Evolutionary conservation across 2,113 vertebrate genomes (phyloP), one percentile per base, ranked within the genome.

Genomic region (Hyla sarda): DNA sequence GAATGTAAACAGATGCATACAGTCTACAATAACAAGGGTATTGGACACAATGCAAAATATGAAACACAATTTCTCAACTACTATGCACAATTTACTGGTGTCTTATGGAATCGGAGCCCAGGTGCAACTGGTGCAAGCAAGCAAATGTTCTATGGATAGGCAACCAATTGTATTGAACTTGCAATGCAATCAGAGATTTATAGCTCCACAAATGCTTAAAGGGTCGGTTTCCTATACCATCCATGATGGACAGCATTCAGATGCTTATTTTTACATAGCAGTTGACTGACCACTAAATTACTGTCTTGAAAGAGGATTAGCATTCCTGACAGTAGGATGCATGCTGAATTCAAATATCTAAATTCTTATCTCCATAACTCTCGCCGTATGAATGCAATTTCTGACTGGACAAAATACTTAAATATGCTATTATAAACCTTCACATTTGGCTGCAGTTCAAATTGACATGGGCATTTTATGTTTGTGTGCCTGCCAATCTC

Each of bases 391-490:
- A 90, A 89, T 88, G 85, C 83, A 89, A 82, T 87, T 87, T 88
- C 87, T 89, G 69, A 48, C 80, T 91, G 83, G 83, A 88, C 87
- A 67, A 82, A 89, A 90, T 86, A 50, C 75, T 88, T 82, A 87
- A 86, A 86, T 86, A 89, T 84, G 74, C 85, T 87, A 90, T 91
- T 91, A 88, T 90, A 90, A 89, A 87, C 79, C 83, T 83, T 34
- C 82, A 88, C 88, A 88, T 89, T 67, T 74, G 76, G 80, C 80
- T 90, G 82, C 77, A 83, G 54, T 62, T 88, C 83, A 90, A 88
- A 89, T 83, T 90, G 90, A 90, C 89, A 90, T 84, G 47, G 87
- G 89, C 88, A 8, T 87, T 80, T 85, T 88, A 85, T 87, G 87
- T 89, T 88, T 77, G 56, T 86, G 88, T 77, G 82, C 56, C 82